Conservation (phyloP, 2,888 invertebrate species). For the Drosophila limbata region DNA sequence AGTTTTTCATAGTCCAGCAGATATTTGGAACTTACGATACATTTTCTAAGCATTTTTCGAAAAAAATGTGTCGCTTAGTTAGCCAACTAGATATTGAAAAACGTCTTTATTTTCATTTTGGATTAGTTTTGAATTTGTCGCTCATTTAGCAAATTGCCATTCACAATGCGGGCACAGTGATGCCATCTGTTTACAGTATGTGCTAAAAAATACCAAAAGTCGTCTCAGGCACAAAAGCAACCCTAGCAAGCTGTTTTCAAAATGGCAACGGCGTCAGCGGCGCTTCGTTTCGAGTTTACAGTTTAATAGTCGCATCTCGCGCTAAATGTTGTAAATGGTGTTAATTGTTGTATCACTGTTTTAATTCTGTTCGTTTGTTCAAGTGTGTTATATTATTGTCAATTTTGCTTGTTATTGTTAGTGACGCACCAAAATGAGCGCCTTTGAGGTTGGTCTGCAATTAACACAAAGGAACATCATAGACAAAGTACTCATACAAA, state of each 20-base stretch:
- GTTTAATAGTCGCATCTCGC: conserved; percentile 32
- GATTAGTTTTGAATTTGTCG: conserved; percentile 27
- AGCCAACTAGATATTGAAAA: background rate
- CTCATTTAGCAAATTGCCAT: conserved; percentile 14
- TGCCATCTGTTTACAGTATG: background rate
- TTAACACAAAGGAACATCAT: background rate
- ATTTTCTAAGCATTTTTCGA: too few species aligned
- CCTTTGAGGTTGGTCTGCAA: conserved; percentile 82
- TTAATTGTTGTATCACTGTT: conserved; percentile 29
- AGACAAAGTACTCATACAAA: background rate
- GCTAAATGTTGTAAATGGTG: conserved; percentile 42
- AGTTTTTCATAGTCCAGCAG: background rate
- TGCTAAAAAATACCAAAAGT: conserved; percentile 47
- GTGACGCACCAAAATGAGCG: conserved; percentile 78
- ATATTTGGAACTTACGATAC: background rate
- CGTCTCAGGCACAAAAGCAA: conserved; percentile 26
- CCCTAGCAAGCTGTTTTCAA: conserved; percentile 50
- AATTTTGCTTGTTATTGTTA: background rate
- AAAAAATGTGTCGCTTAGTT: too few species aligned
- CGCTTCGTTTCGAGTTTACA: conserved; percentile 44
- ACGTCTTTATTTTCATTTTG: conserved; percentile 11
- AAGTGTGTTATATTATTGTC: conserved; percentile 25
- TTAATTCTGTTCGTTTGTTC: conserved; percentile 14
- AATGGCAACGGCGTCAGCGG: conserved; percentile 61
- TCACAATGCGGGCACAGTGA: conserved; percentile 9